Percentiles rank a stretch among this genome's conserved stretches.
These are phyloP conservation scores for Upupa epops DNA, from an alignment of 2,113 vertebrate species.

Conservation along the genomic window DNA sequence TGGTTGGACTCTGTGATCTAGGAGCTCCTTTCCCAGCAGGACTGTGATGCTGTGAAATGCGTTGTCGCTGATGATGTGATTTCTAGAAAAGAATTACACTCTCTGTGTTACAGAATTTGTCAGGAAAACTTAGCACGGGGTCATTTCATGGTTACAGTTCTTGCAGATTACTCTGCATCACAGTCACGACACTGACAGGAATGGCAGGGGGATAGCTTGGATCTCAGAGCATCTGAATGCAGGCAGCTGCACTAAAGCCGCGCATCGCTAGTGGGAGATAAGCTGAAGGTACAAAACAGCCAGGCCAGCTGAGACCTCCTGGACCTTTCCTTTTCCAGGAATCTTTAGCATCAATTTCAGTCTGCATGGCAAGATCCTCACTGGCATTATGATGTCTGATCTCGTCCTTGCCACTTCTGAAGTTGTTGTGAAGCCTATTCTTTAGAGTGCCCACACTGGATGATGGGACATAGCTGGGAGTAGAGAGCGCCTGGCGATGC, in stretches of 20 bases:
- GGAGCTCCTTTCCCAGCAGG: too few relatives aligned
- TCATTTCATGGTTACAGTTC: background rate
- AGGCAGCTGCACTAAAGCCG: accelerated
- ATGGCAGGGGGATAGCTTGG: background rate
- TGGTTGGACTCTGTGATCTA: too few relatives aligned
- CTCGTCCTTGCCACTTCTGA: background rate
- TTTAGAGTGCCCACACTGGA: background rate
- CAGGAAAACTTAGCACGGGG: too few relatives aligned
- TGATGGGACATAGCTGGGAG: background rate
- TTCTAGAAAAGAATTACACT: too few relatives aligned
- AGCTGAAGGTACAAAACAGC: background rate
- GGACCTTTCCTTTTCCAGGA: background rate
- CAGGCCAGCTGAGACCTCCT: background rate
- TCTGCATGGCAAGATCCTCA: background rate
- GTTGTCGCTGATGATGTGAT: too few relatives aligned
- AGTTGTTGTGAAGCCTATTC: background rate
- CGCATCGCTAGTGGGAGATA: background rate
- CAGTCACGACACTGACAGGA: background rate
- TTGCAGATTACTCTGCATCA: accelerated
- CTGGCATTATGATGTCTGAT: background rate
- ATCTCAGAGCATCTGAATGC: background rate
- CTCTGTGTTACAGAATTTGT: too few relatives aligned
- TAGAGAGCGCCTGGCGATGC: background rate
- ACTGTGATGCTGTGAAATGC: too few relatives aligned
- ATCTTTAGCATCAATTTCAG: background rate